A percentile compares a stretch with the other conserved stretches of the same genome.
phyloP scores from a whole-genome alignment of 1,140 invertebrate species.

The Diorhabda sublineata region DNA sequence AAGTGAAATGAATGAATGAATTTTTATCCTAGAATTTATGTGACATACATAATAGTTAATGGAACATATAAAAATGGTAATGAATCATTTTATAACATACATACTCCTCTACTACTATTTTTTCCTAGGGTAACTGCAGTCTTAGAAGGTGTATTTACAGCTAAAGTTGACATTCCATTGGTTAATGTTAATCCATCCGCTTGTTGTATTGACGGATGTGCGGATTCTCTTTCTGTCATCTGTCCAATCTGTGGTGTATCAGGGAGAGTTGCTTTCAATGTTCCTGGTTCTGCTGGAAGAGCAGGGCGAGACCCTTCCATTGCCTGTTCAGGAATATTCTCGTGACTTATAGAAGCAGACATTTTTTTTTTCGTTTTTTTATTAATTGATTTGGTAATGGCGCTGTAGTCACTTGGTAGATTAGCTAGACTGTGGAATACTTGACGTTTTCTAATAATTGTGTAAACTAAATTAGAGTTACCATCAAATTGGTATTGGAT shows the following conservation, averaged over 20 bases:
- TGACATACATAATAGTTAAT: no score
- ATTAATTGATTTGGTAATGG: slow-evolving; percentile 81
- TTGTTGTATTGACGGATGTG: slow-evolving; percentile 61
- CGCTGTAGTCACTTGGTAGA: slow-evolving; percentile 85
- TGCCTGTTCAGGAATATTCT: slow-evolving; percentile 54
- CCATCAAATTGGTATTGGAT: slow-evolving; percentile 99
- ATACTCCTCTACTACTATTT: background rate
- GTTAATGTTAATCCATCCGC: slow-evolving; percentile 36
- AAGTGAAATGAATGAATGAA: no score
- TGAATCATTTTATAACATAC: background rate
- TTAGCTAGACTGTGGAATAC: slow-evolving; percentile 97
- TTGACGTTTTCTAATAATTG: slow-evolving; percentile 95
- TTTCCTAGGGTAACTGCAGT: slow-evolving; percentile 24
- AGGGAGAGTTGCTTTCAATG: slow-evolving; percentile 83
- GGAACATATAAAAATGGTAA: no score
- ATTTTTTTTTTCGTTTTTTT: slow-evolving; percentile 49
- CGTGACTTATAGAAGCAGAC: slow-evolving; percentile 33
- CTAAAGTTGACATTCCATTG: slow-evolving; percentile 42
- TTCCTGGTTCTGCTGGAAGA: slow-evolving; percentile 83
- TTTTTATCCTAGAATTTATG: no score
- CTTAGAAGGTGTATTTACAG: slow-evolving; percentile 39
- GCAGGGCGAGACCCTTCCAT: slow-evolving; percentile 87
- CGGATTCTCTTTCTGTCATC: slow-evolving; percentile 92
- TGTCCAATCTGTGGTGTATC: slow-evolving; percentile 74
- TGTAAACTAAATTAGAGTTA: slow-evolving; percentile 98